Evolutionary conservation across 53 echinoderm and acorn worm species (phyloP), one percentile per base, ranked within the genome.

Genomic region (Paelopatides confundens): DNA sequence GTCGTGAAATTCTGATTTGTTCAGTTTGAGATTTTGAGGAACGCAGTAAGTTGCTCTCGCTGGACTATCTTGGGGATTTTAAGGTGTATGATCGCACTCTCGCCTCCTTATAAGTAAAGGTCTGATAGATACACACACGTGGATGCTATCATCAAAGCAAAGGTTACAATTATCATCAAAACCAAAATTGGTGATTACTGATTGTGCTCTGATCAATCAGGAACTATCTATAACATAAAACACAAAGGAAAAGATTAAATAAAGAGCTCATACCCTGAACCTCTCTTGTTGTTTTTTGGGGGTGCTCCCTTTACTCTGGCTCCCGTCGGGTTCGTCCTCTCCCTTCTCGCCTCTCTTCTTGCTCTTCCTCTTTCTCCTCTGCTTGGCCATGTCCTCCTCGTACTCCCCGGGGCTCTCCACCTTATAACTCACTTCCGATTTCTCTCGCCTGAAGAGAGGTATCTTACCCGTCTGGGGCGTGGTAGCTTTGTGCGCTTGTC

Each of bases 341-440:
- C 84, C 86, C 31, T 67, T 67, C 51, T 86, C 70, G 1, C 86
- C 69, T 69, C 51, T 68, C 26, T 86, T 86, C 69, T 86, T 86
- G 23, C 70, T 86, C 68, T 86, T 86, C 35, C 63, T 27, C 50
- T 86, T 86, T 51, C 70, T 8, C 49, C 70, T 43, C 43, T 86
- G 63, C 66, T 86, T 86, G 23, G 48, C 51, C 47, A 35, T 51
- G 13, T 86, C 86, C 51, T 79, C 79, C 15, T 67, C 68, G 29
- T 79, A 79, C 28, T 48, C 79, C 21, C 49, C 79, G 3, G 79
- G 49, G 49, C 79, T 51, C 51, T 79, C 79, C 33, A 79, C 52
- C 52, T 51, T 79, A 28, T 30, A 33, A 34, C 31, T 50, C 30
- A 67, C 29, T 13, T 53, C 79, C 6, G 51, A 31, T 53, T 53